These are phyloP conservation scores for Andrena praecox DNA, from an alignment of 2,888 invertebrate genomes.

Conservation along the genomic window DNA sequence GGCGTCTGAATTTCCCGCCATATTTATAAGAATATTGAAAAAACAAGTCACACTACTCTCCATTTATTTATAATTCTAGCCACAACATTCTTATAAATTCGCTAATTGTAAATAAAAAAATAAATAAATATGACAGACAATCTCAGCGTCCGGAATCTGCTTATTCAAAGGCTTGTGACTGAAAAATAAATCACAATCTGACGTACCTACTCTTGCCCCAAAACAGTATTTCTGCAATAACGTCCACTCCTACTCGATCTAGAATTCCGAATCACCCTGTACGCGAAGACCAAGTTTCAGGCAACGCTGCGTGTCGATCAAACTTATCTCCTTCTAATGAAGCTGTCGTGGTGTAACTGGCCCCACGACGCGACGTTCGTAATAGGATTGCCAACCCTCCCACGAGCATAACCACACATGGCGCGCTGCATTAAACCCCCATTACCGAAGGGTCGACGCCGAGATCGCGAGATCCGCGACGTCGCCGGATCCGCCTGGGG, in stretches of 20 bases:
- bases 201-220: not conserved
- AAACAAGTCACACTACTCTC: no score
- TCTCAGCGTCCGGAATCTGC: no score
- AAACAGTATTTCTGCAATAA: not conserved
- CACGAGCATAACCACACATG: constrained; percentile 5
- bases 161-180: no score
- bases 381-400: constrained; percentile 27
- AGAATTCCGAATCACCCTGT: not conserved
- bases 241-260: not conserved
- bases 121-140: no score
- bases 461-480: not conserved
- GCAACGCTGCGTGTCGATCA: constrained; percentile 41
- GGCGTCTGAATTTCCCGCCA: no score
- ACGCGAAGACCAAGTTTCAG: constrained; percentile 8
- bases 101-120: no score
- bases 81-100: no score
- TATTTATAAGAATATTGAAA: no score
- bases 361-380: constrained; percentile 28
- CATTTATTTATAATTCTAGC: no score
- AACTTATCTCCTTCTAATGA: constrained; percentile 50
- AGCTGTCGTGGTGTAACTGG: constrained; percentile 43
- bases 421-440: constrained; percentile 20
- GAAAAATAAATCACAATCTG: no score
- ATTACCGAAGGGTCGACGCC: constrained; percentile 20
- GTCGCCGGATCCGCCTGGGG: not conserved